These are phyloP conservation scores for Scomber colias DNA, from an alignment of 2,113 vertebrate genomes.

Conservation along the genomic window DNA sequence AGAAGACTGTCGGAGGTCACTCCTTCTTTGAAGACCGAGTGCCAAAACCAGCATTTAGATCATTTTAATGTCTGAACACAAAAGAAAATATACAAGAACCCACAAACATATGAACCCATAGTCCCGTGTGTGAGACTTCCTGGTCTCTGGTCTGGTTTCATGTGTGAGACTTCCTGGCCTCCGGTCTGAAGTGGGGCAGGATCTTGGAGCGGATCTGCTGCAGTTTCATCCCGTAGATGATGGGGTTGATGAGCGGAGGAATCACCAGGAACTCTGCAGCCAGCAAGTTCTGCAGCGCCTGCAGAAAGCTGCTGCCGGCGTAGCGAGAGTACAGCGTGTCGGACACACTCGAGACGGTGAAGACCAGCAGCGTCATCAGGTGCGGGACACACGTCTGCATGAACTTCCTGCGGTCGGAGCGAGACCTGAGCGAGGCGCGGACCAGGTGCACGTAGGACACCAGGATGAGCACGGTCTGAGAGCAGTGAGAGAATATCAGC, in stretches of 20 bases:
- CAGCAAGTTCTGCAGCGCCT: constrained; percentile 51
- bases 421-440: constrained; percentile 38
- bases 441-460: constrained; percentile 67
- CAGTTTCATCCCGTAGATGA: constrained; percentile 80
- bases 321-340: constrained; percentile 70
- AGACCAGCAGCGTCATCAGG: constrained; percentile 66
- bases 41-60: too few species aligned
- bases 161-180: too few species aligned
- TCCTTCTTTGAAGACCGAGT: too few species aligned
- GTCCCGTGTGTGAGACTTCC: too few species aligned
- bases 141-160: neutral
- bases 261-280: constrained; percentile 73
- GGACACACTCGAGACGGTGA: constrained; percentile 51
- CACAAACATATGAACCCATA: too few species aligned
- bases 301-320: constrained; percentile 31
- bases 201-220: constrained; percentile 65
- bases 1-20: too few species aligned
- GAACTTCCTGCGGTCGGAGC: constrained; percentile 59
- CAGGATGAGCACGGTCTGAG: constrained; percentile 61
- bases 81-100: too few species aligned
- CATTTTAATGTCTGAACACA: too few species aligned
- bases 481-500: constrained; percentile 39
- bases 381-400: constrained; percentile 77
- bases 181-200: constrained; percentile 7
- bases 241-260: constrained; percentile 76